Conservation (phyloP, 2,888 invertebrate species). For the Eilema sororculum region DNA sequence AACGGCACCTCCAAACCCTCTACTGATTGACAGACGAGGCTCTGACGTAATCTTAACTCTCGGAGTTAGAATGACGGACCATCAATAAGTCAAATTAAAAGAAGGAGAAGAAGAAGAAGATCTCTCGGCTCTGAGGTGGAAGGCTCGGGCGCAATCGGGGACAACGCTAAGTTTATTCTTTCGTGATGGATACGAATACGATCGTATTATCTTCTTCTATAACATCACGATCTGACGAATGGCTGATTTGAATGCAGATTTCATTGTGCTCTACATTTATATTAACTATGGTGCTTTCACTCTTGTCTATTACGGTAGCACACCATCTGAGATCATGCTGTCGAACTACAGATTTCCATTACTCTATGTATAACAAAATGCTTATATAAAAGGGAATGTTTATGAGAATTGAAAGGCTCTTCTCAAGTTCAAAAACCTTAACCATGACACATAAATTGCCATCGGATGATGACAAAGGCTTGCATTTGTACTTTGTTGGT, state of each 20-base stretch:
- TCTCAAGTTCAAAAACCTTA: slow-evolving; percentile 50
- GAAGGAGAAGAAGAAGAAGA: too few relatives aligned
- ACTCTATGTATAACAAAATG: background rate
- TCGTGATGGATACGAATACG: too few relatives aligned
- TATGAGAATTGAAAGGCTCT: slow-evolving; percentile 13
- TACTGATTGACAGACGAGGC: too few relatives aligned
- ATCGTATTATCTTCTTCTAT: too few relatives aligned
- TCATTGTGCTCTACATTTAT: background rate
- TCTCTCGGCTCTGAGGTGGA: too few relatives aligned
- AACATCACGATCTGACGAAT: background rate
- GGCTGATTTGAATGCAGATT: background rate
- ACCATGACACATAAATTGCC: slow-evolving; percentile 69
- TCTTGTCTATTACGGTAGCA: background rate
- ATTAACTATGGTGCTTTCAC: too few relatives aligned
- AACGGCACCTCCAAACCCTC: too few relatives aligned
- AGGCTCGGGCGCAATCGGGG: too few relatives aligned
- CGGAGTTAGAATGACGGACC: too few relatives aligned
- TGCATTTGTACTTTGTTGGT: slow-evolving; percentile 57
- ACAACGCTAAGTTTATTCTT: too few relatives aligned
- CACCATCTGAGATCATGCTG: background rate
- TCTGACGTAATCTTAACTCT: too few relatives aligned
- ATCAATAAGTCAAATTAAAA: too few relatives aligned
- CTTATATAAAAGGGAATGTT: background rate
- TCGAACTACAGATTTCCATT: background rate
- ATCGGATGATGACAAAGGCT: slow-evolving; percentile 64